Percentiles rank a stretch among this genome's conserved stretches.
These are phyloP conservation scores for Lithobates sylvaticus DNA, from an alignment of 2,797 vertebrate species.

Conservation along the genomic window DNA sequence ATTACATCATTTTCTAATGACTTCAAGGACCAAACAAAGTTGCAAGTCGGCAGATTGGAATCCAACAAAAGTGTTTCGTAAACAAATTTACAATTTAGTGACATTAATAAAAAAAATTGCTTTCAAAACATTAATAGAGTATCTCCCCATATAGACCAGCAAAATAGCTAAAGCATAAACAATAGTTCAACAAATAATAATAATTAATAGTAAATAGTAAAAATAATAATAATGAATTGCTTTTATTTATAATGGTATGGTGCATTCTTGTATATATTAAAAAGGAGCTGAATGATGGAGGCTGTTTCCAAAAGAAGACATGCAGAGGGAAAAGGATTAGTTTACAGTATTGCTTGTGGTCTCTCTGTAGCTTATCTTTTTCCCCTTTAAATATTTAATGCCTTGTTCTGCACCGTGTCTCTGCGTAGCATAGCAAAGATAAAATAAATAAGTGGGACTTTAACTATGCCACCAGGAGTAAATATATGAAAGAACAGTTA, in stretches of 20 bases:
- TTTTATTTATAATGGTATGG: background rate
- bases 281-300: too few relatives aligned
- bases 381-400: too few relatives aligned
- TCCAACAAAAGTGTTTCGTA: conserved; percentile 39
- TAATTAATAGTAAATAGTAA: too few relatives aligned
- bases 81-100: conserved; percentile 64
- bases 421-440: too few relatives aligned
- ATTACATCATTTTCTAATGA: conserved; percentile 55
- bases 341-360: too few relatives aligned
- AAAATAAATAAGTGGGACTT: too few relatives aligned
- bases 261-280: background rate
- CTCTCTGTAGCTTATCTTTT: too few relatives aligned
- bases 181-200: background rate
- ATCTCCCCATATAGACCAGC: background rate
- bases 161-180: background rate
- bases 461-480: too few relatives aligned
- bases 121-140: background rate
- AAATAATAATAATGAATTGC: background rate
- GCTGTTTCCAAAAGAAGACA: too few relatives aligned
- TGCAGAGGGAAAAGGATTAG: too few relatives aligned
- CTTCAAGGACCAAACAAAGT: conserved; percentile 39
- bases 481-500: too few relatives aligned
- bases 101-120: conserved; percentile 33
- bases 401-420: too few relatives aligned
- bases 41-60: conserved; percentile 63